Evolutionary conservation across 2,888 invertebrate species (phyloP), one percentile per base, ranked within the genome.

Genomic region (Cotesia congregata): DNA sequence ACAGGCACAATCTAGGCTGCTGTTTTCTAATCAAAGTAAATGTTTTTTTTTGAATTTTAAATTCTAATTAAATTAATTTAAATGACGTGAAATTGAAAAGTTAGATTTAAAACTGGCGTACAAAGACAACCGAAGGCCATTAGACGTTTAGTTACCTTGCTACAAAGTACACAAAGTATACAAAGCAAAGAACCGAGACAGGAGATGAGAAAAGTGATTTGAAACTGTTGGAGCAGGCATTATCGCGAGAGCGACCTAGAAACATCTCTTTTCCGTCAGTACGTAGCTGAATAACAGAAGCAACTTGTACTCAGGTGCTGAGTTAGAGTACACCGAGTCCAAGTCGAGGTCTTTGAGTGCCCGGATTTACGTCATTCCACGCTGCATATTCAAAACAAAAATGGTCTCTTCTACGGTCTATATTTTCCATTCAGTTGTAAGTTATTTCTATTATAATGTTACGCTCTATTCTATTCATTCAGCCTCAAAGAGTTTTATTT

Each of bases 291-390:
- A 6, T 62, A 17, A 17, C 15, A 7, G 6, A 62, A 62, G 6
- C 20, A 15, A 17, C 62, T 20, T 15, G 17, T 15, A 30, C 62
- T 62, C 62, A 17, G 15, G 15, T 62, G 62, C 20, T 9, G 41
- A 41, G 41, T 40, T 30, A 30, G 30, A 30, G 30, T 30, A 30
- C 3, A 30, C 30, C 30, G 12, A 50, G 50, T 50, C 50, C 50
- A 62, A 61, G 61, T 40, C 20, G 77, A 72, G 70, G 20, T 70
- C 68, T 41, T 71, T 77, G 78, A 81, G 80, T 80, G 79, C 76
- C 78, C 79, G 81, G 81, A 80, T 81, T 68, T 72, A 78, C 78
- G 50, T 70, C 73, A 79, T 78, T 41, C 75, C 71, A 38, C 77
- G 75, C 74, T 79, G 78, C 78, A 77, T 69, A 75, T 74, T 20